These are phyloP conservation scores for Dynastes hyllus DNA, from an alignment of 2,888 invertebrate genomes.

Conservation along the genomic window DNA sequence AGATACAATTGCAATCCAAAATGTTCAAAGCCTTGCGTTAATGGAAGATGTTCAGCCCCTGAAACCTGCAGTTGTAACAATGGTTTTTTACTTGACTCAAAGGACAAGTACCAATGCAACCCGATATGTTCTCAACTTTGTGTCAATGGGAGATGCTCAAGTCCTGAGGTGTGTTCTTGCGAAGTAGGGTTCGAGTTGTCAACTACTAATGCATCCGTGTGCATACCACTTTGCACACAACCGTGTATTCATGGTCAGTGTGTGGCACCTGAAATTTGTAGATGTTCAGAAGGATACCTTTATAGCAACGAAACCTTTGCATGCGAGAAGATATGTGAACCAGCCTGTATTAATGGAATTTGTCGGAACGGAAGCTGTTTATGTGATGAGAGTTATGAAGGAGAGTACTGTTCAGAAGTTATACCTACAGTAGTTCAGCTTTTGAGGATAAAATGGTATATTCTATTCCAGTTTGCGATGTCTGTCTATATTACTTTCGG, in stretches of 20 bases:
- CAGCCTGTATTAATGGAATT: constrained; percentile 30
- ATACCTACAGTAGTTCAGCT: background rate
- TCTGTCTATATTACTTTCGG: background rate
- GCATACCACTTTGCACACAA: constrained; percentile 51
- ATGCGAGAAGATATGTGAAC: constrained; percentile 8
- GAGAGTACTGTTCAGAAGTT: background rate
- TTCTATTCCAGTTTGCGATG: too few relatives aligned
- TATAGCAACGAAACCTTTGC: constrained; percentile 29
- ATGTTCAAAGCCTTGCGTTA: constrained; percentile 52
- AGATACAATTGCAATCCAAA: constrained; percentile 52
- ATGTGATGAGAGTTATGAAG: constrained; percentile 12
- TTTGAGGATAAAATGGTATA: constrained; percentile 26
- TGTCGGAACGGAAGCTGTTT: constrained; percentile 21
- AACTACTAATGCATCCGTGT: constrained; percentile 38
- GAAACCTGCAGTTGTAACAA: constrained; percentile 52
- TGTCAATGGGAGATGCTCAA: constrained; percentile 57
- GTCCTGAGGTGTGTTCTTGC: constrained; percentile 60
- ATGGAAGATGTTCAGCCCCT: constrained; percentile 54
- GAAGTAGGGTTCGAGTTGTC: constrained; percentile 46
- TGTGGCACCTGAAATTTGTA: constrained; percentile 53
- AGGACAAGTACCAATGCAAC: constrained; percentile 56
- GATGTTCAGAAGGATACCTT: constrained; percentile 55
- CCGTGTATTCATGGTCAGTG: constrained; percentile 55
- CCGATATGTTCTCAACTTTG: constrained; percentile 59
- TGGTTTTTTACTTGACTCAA: constrained; percentile 36